These are phyloP conservation scores for Paradisaea rubra DNA, from an alignment of 2,113 vertebrate species.

Conservation along the genomic window DNA sequence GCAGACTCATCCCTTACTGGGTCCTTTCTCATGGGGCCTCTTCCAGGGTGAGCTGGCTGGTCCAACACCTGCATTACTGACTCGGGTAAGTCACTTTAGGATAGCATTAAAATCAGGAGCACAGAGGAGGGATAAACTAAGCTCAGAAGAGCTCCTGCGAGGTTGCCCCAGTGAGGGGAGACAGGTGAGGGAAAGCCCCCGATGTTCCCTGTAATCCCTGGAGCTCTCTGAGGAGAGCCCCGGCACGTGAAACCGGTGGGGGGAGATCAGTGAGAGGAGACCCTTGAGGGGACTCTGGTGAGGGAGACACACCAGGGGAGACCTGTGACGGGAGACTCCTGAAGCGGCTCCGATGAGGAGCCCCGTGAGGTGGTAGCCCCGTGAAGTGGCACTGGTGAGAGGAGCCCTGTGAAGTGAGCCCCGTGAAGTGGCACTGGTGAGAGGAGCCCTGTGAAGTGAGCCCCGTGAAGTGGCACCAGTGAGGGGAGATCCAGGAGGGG, in stretches of 20 bases:
- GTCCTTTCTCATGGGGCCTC: not conserved
- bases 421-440: not conserved
- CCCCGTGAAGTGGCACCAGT: not conserved
- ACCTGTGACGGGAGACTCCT: not conserved
- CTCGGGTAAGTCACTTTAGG: accelerated
- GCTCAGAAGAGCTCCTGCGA: not conserved
- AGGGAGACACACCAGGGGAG: not conserved
- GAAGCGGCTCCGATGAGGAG: not conserved
- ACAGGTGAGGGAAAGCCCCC: not conserved
- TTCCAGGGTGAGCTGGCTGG: not conserved
- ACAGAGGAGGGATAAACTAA: not conserved
- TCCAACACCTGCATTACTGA: not conserved
- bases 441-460: not conserved
- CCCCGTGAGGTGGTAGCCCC: not conserved
- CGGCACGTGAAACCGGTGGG: not conserved
- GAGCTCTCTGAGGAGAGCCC: not conserved
- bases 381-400: not conserved
- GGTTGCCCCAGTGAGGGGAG: not conserved
- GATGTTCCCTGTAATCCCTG: not conserved
- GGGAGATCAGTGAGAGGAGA: not conserved
- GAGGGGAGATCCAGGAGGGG: not conserved
- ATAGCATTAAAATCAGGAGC: not conserved
- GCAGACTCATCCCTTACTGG: not conserved
- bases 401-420: not conserved
- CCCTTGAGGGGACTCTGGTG: not conserved